Conservation (phyloP, 2,113 vertebrate species). For the Pollachius pollachius region DNA sequence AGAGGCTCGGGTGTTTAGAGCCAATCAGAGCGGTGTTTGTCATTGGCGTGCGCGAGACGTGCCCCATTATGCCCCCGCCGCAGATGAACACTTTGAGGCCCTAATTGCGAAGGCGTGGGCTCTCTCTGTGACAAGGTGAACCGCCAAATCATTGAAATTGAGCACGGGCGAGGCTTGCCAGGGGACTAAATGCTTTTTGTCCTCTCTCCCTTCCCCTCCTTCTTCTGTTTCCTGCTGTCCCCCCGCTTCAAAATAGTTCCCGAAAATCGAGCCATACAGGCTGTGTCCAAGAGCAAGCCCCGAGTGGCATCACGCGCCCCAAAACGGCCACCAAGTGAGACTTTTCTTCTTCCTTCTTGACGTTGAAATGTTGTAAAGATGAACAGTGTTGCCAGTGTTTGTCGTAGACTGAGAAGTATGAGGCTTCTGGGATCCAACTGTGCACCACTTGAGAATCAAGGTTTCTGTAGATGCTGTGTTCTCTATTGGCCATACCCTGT, state of each 20-base stretch:
- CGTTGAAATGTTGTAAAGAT: too few relatives aligned
- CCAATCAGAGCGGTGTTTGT: neutral
- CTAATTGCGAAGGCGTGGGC: conserved; percentile 6
- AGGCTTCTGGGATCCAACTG: neutral
- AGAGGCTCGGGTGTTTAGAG: neutral
- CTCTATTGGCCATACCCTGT: neutral
- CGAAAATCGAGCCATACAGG: conserved; percentile 21
- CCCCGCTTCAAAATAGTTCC: conserved; percentile 7
- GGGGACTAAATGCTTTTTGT: conserved; percentile 22
- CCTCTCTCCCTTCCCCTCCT: neutral
- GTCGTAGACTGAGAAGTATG: neutral
- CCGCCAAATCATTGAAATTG: neutral
- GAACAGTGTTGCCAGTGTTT: neutral
- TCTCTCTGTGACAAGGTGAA: conserved; percentile 7
- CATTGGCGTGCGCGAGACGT: neutral
- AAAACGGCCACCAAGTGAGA: conserved; percentile 14
- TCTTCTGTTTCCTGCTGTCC: neutral
- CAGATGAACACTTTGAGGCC: conserved; percentile 13
- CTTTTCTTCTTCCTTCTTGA: conserved; percentile 1
- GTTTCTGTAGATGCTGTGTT: neutral
- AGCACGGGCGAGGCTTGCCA: conserved; percentile 2
- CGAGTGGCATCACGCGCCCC: conserved; percentile 4
- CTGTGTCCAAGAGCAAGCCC: conserved; percentile 17
- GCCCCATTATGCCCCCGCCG: conserved; percentile 11
- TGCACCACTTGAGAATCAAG: neutral